Evolutionary conservation across 2,888 invertebrate species (phyloP).

Genomic region (Lasiommata megera): DNA sequence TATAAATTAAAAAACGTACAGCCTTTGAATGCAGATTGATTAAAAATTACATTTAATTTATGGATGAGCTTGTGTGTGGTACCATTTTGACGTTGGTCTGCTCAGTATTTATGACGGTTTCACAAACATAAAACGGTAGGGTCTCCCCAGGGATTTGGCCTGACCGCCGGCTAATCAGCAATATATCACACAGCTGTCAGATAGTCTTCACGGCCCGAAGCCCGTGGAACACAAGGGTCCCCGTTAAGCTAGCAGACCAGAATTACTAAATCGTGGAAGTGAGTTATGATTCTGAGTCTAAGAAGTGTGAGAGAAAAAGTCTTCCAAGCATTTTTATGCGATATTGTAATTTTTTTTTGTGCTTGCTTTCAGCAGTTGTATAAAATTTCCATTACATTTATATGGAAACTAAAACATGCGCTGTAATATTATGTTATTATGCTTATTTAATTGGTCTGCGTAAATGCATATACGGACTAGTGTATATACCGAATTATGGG

Average conservation of each 20-base stretch:
- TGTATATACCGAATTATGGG: too few species aligned
- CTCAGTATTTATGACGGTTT: background rate
- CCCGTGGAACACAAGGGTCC: background rate
- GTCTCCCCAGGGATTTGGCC: background rate
- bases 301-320: too few species aligned
- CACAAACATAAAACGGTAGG: background rate
- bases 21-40: too few species aligned
- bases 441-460: too few species aligned
- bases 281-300: background rate
- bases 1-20: too few species aligned
- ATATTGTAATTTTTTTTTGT: too few species aligned
- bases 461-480: too few species aligned
- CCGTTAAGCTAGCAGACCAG: background rate
- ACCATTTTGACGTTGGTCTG: background rate
- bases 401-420: too few species aligned
- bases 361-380: too few species aligned
- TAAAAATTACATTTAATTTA: too few species aligned
- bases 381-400: too few species aligned
- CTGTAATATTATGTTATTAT: too few species aligned
- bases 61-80: background rate
- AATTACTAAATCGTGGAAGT: background rate
- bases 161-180: background rate
- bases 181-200: conserved; percentile 7
- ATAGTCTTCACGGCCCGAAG: background rate
- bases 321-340: background rate